Evolutionary conservation across 2,113 vertebrate genomes (phyloP), one percentile per base, ranked within the genome.

Genomic region (Pardalotus punctatus): DNA sequence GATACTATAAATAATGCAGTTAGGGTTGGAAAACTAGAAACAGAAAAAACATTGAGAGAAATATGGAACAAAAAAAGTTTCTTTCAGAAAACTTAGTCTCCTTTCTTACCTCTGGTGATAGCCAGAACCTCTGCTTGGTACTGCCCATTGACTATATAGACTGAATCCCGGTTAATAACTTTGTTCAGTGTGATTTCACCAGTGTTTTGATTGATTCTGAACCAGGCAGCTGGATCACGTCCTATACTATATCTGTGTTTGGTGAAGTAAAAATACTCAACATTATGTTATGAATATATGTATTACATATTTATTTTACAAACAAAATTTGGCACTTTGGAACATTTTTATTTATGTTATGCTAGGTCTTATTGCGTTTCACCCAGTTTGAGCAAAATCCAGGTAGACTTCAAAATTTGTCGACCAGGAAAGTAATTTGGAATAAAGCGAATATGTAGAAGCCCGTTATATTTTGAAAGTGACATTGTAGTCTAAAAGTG

Each of bases 101-200:
- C 89, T 79, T 84, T 96, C 98, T 98, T 98, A 99, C 99, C 99
- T 98, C 94, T 93, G 19, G 95, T 97, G 72, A 98, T 97, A 93
- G 98, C 98, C 91, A 99, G 96, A 76, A 99, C 98, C 92, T 99
- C 98, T 86, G 98, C 99, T 82, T 70, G 95, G 88, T 99, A 99
- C 61, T 97, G 97, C 15, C 99, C 98, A 29, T 99, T 98, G 51
- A 61, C 85, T 89, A 99, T 28, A 50, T 98, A 98, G n/a, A 97
- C 84, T 57, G 98, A 99, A 70, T 99, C 98, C 93, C 97, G 94
- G 90, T 98, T 97, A 89, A 99, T 98, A 62, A 91, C 94, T 94
- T 98, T 99, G 90, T 95, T 98, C 93, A 99, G 97, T 86, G 95
- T 98, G 74, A 99, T 98, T 94, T 99, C 98, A 57, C 98, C 99